Evolutionary conservation across 2,888 invertebrate genomes (phyloP).

Genomic region (Dryococelus australis): DNA sequence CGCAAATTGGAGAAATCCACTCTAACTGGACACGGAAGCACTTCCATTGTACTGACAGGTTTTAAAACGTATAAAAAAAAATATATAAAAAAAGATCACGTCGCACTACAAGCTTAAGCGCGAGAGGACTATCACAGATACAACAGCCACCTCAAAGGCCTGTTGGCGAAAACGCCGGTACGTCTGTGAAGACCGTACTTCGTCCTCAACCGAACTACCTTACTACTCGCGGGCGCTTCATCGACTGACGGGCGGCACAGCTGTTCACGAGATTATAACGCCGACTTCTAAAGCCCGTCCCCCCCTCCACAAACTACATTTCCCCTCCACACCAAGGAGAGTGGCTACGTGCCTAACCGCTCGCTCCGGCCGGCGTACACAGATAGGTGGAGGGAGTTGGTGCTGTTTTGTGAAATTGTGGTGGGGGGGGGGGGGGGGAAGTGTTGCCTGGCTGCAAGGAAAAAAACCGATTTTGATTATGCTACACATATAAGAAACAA

Average conservation of each 20-base stretch:
- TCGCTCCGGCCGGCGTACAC: neutral
- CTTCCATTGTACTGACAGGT: conserved; percentile 67
- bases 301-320: neutral
- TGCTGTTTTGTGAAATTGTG: no score
- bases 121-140: conserved; percentile 5
- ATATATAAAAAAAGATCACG: conserved; percentile 27
- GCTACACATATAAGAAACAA: neutral
- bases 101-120: neutral
- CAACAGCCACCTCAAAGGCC: neutral
- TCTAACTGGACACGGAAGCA: conserved; percentile 78
- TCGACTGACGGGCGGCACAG: conserved; percentile 31
- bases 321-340: neutral
- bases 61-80: conserved; percentile 32
- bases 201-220: neutral
- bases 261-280: conserved; percentile 25
- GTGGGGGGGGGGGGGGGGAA: conserved; percentile 25
- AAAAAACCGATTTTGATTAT: neutral
- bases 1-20: conserved; percentile 79
- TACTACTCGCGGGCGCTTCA: neutral
- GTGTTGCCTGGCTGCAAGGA: neutral
- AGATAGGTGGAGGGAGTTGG: no score
- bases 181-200: neutral
- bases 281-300: conserved; percentile 23
- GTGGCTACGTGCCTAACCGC: conserved; percentile 25
- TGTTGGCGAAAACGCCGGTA: conserved; percentile 18